Percentiles rank a stretch among this genome's conserved stretches.
phyloP scores from a whole-genome alignment of 2,888 invertebrate genomes.

The Drosophila aldrichi region DNA sequence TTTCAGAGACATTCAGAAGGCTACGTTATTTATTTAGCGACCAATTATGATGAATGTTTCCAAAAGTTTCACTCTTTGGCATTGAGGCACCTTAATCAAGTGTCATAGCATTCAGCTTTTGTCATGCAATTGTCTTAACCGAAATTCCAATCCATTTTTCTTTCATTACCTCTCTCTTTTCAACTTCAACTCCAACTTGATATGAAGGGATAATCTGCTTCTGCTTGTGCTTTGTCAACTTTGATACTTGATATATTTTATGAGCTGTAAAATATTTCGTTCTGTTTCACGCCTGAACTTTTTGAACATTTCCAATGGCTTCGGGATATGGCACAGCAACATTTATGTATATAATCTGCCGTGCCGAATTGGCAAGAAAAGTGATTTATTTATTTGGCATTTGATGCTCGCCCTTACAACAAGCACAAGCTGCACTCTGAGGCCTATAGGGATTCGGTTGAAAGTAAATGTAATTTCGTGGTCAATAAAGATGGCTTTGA shows the following conservation, averaged over 20 bases:
- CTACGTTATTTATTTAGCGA: too few relatives aligned
- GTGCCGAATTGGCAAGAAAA: neutral
- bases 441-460: neutral
- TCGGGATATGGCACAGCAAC: neutral
- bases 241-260: neutral
- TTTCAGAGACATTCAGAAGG: too few relatives aligned
- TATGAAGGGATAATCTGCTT: too few relatives aligned
- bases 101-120: too few relatives aligned
- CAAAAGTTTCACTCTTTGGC: too few relatives aligned
- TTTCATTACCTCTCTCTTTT: too few relatives aligned
- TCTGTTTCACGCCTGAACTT: neutral
- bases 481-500: constrained; percentile 2
- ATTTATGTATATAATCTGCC: neutral
- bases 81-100: too few relatives aligned
- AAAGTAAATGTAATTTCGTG: constrained; percentile 4
- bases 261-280: neutral
- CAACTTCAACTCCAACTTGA: too few relatives aligned
- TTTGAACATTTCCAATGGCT: neutral
- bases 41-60: too few relatives aligned
- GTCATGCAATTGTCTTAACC: too few relatives aligned
- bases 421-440: neutral
- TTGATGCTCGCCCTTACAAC: neutral
- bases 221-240: neutral
- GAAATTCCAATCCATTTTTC: too few relatives aligned
- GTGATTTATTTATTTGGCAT: neutral